Conservation (phyloP, 2,113 vertebrate genomes). For the Saccopteryx bilineata region DNA sequence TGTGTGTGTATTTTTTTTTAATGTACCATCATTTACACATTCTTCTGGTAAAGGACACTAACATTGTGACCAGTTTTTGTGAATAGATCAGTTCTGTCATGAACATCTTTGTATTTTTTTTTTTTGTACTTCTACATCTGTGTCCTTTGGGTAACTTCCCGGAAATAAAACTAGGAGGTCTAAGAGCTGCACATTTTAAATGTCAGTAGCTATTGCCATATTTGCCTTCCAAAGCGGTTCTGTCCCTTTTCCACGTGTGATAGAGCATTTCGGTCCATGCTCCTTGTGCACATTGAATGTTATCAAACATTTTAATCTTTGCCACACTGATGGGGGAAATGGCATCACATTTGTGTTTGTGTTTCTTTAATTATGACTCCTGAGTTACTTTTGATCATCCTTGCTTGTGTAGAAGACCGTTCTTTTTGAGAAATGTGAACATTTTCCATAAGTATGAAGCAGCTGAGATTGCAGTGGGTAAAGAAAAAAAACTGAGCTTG, state of each 20-base stretch:
- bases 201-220: not conserved
- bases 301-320: not conserved
- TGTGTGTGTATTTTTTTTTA: conserved; percentile 13
- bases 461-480: not conserved
- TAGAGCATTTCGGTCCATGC: not conserved
- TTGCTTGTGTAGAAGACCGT: not conserved
- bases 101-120: not conserved
- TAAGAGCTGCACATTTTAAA: conserved; percentile 6
- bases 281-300: not conserved
- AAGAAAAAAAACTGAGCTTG: not conserved
- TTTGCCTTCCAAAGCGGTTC: not conserved
- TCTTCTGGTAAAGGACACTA: not conserved
- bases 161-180: not conserved
- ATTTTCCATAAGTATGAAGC: not conserved
- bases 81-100: not conserved
- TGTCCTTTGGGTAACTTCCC: conserved; percentile 49
- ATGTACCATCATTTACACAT: not conserved
- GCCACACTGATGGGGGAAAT: not conserved
- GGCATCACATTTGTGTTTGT: not conserved
- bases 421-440: not conserved
- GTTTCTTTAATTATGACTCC: not conserved
- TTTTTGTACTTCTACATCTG: not conserved
- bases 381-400: not conserved
- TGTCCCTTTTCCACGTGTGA: not conserved
- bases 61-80: not conserved